Evolutionary conservation across 2,797 vertebrate species (phyloP).

Genomic region (Gymnodraco acuticeps): DNA sequence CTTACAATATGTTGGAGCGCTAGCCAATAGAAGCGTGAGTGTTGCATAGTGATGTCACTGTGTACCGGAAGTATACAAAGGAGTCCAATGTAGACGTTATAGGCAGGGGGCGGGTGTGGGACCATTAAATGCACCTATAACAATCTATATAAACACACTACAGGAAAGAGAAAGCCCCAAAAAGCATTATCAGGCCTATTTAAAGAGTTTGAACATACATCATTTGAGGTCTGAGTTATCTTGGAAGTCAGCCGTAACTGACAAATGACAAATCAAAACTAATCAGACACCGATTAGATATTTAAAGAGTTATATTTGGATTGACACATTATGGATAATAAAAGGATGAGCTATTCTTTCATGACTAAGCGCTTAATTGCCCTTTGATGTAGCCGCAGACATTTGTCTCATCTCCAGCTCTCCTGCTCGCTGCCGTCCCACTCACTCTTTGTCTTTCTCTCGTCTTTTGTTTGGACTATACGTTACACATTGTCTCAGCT

Average conservation of each 20-base stretch:
- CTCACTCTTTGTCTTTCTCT: conserved; percentile 61
- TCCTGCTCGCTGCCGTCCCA: conserved; percentile 58
- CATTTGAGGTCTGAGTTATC: background rate
- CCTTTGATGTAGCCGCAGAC: conserved; percentile 59
- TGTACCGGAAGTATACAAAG: no score
- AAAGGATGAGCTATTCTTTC: conserved; percentile 57
- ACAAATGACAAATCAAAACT: conserved; percentile 9
- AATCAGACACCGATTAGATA: conserved; percentile 21
- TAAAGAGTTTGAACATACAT: background rate
- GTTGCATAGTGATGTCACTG: no score
- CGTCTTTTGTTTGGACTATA: conserved; percentile 67
- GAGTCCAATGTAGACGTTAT: no score
- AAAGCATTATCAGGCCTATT: no score
- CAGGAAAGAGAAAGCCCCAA: no score
- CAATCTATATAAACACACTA: no score
- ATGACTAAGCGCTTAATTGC: conserved; percentile 66
- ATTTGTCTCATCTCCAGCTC: conserved; percentile 68
- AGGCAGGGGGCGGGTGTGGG: no score
- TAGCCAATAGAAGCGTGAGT: no score
- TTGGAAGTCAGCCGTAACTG: background rate
- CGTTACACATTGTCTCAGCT: conserved; percentile 68
- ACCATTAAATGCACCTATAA: no score
- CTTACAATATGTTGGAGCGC: no score
- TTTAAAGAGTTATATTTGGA: conserved; percentile 41
- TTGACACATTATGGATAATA: conserved; percentile 37